A percentile compares a stretch with the other conserved stretches of the same genome.
Evolutionary conservation across 2,888 invertebrate species (phyloP).

Genomic region (Arrhopalites spinosus): DNA sequence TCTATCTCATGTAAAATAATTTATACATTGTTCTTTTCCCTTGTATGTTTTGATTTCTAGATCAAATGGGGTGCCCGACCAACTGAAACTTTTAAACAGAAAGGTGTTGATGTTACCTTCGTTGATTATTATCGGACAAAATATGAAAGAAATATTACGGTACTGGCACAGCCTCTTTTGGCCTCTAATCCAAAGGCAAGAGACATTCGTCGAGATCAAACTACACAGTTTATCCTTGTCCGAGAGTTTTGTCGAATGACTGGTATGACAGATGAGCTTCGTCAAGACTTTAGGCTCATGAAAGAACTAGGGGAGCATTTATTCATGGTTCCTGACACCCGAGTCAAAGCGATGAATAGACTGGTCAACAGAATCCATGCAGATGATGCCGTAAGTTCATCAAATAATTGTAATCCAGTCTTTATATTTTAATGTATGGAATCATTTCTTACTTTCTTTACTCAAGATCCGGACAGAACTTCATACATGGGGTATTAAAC

Average conservation of each 20-base stretch:
- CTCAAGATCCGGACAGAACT: not conserved
- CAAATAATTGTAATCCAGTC: not conserved
- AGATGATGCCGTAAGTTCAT: slow-evolving; percentile 41
- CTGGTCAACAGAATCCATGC: slow-evolving; percentile 59
- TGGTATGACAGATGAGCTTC: slow-evolving; percentile 82
- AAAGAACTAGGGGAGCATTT: slow-evolving; percentile 80
- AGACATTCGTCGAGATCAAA: slow-evolving; percentile 51
- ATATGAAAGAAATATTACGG: slow-evolving; percentile 35
- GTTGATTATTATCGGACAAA: slow-evolving; percentile 60
- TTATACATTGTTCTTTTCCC: too few relatives aligned
- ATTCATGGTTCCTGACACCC: slow-evolving; percentile 76
- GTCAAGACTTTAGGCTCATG: slow-evolving; percentile 82
- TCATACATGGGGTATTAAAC: slow-evolving; percentile 44
- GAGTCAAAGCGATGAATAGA: slow-evolving; percentile 71
- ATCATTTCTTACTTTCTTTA: not conserved
- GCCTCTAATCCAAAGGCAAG: slow-evolving; percentile 51
- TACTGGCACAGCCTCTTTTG: slow-evolving; percentile 47
- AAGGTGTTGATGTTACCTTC: slow-evolving; percentile 57
- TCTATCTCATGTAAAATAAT: too few relatives aligned
- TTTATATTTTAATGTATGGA: not conserved
- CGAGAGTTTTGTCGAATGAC: slow-evolving; percentile 90
- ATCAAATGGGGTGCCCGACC: slow-evolving; percentile 61
- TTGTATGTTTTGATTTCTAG: too few relatives aligned
- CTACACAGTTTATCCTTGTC: slow-evolving; percentile 66
- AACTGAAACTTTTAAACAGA: slow-evolving; percentile 58